Conservation (phyloP, 2,888 invertebrate genomes). For the Euphydryas editha region DNA sequence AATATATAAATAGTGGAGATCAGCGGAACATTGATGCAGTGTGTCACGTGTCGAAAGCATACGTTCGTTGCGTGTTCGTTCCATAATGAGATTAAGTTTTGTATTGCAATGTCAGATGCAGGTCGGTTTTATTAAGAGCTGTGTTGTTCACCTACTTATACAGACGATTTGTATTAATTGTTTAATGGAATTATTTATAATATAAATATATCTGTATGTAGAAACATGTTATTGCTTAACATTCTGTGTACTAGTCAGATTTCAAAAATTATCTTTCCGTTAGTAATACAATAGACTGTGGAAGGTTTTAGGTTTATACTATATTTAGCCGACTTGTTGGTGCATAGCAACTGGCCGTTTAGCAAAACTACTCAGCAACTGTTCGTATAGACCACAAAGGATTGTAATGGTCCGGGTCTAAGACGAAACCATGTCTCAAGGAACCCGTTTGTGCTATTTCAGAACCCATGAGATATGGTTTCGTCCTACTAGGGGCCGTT, state of each 20-base stretch:
- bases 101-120: conserved; percentile 15
- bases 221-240: neutral
- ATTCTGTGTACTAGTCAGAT: neutral
- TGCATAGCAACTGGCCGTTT: no score
- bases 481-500: no score
- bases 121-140: conserved; percentile 28
- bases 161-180: neutral
- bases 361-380: no score
- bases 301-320: no score
- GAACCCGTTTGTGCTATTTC: no score
- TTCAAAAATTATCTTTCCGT: no score
- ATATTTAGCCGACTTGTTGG: no score
- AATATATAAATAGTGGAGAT: neutral
- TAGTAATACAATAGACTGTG: no score
- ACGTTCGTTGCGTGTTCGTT: conserved; percentile 1
- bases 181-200: neutral
- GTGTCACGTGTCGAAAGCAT: conserved; percentile 10
- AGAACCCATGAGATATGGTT: no score
- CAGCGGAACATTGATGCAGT: neutral
- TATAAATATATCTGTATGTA: neutral
- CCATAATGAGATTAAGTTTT: conserved; percentile 24
- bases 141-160: neutral
- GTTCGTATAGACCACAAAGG: no score
- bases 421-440: no score
- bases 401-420: no score